Percentiles rank a stretch among this genome's conserved stretches.
These are phyloP conservation scores for Mylabris sibirica DNA, from an alignment of 2,888 invertebrate species.

Conservation along the genomic window DNA sequence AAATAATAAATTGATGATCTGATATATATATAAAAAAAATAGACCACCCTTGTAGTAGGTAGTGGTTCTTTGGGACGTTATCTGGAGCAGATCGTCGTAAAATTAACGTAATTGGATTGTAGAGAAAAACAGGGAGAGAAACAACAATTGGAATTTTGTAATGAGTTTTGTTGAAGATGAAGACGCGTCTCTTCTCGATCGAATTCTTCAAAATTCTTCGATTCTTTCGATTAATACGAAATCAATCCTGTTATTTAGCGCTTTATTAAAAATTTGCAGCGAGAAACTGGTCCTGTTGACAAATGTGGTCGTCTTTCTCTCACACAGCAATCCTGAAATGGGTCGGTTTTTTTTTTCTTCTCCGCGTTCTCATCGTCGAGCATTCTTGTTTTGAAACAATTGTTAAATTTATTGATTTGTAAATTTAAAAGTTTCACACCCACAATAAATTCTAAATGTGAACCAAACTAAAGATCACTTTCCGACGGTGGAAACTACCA, in stretches of 20 bases:
- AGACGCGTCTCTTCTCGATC: not conserved
- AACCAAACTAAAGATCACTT: not conserved
- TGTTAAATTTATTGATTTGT: not conserved
- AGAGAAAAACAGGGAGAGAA: constrained; percentile 4
- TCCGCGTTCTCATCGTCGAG: not conserved
- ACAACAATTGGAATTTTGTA: not conserved
- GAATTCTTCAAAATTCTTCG: not conserved
- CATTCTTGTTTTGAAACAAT: not conserved
- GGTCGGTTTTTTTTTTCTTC: not conserved
- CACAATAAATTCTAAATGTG: not conserved
- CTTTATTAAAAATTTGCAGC: not conserved
- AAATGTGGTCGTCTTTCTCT: not conserved
- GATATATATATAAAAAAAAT: constrained; percentile 18
- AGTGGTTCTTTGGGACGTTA: constrained; percentile 24
- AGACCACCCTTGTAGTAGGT: constrained; percentile 25
- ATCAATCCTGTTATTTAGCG: not conserved
- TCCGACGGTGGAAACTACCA: not conserved
- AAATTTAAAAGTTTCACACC: not conserved
- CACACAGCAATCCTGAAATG: not conserved
- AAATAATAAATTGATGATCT: not conserved
- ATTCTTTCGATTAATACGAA: not conserved
- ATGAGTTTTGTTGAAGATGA: not conserved
- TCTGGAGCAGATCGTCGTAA: constrained; percentile 31
- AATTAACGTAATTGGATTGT: constrained; percentile 32
- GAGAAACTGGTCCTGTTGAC: constrained; percentile 7